Base-by-base conservation (phyloP, 1,140 invertebrate species). In the Drosophila tsacasi region DNA sequence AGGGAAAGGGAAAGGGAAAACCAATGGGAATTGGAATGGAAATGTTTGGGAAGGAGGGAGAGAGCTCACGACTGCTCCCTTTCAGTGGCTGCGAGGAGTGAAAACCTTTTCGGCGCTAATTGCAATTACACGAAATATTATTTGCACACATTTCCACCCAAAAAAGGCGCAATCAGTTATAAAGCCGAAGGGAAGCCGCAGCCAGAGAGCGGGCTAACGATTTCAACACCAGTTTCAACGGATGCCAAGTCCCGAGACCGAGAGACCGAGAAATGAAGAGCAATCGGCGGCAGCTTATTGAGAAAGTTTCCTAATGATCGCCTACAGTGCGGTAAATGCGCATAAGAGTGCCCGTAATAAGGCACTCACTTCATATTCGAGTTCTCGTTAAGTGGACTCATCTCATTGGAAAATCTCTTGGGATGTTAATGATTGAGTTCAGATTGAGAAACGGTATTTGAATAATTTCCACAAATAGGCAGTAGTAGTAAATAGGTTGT, bases 81-180 rank as follows among this genome's bases (percentile, higher is more conserved):
- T 61, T 58, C 23, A n/a, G 32, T 40, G 5, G 15, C 54, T 30
- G 35, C 40, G 68, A 62, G 39, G 3, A 54, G 27, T 25, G 73
- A 50, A 68, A 79, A 73, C 63, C 76, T 46, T 65, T 83, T 80
- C 76, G 55, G 59, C 76, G 64, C 72, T 80, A 83, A 84, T 84
- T 83, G 81, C 81, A 84, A 83, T 84, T 84, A 83, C 63, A 83
- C 63, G 67, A 83, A 84, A 80, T 84, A 84, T 84, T 83, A 75
- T 83, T 84, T 84, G 80, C 73, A 77, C 66, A 81, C 79, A 81
- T 58, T 59, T 39, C 25, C 63, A 19, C 32, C 61, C 42, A 61
- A 42, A 63, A 63, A 44, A 76, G 57, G 57, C 72, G 61, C 78
- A 72, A 58, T 81, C 79, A 81, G 79, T 65, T 61, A 32, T 50